Conservation (phyloP, 2,888 invertebrate genomes). For the Julus scanicus region DNA sequence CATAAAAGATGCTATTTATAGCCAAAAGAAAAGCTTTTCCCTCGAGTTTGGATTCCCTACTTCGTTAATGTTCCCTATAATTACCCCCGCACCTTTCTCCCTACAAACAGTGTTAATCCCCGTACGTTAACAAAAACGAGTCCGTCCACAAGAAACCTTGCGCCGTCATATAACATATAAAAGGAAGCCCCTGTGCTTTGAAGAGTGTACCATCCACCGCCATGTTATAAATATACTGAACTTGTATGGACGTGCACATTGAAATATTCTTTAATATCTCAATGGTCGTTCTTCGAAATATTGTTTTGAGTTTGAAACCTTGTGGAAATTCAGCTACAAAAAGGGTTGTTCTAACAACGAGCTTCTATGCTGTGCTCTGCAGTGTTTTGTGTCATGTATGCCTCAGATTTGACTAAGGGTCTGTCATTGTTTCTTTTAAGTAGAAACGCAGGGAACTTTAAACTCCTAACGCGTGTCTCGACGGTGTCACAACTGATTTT, state of each 20-base stretch:
- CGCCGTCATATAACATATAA: too few relatives aligned
- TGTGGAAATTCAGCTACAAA: too few relatives aligned
- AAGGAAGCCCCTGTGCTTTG: not conserved
- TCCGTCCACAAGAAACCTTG: not conserved
- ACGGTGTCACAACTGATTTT: not conserved
- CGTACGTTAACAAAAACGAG: not conserved
- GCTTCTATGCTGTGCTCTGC: too few relatives aligned
- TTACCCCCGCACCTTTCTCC: not conserved
- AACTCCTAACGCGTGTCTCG: not conserved
- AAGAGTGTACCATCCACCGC: too few relatives aligned
- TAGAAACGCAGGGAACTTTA: not conserved
- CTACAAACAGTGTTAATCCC: not conserved
- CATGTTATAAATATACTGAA: too few relatives aligned
- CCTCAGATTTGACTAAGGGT: not conserved
- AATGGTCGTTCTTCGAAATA: too few relatives aligned
- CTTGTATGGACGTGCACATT: too few relatives aligned
- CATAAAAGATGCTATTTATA: constrained; percentile 1
- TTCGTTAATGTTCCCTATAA: constrained; percentile 27
- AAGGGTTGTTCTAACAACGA: too few relatives aligned
- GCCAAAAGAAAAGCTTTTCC: not conserved
- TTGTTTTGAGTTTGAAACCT: too few relatives aligned
- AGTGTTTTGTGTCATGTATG: too few relatives aligned
- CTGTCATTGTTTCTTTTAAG: constrained; percentile 2
- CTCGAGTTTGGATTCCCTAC: not conserved
- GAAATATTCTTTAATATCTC: too few relatives aligned